Conservation (phyloP, 2,888 invertebrate species). For the Zygothrica quintamaculata region DNA sequence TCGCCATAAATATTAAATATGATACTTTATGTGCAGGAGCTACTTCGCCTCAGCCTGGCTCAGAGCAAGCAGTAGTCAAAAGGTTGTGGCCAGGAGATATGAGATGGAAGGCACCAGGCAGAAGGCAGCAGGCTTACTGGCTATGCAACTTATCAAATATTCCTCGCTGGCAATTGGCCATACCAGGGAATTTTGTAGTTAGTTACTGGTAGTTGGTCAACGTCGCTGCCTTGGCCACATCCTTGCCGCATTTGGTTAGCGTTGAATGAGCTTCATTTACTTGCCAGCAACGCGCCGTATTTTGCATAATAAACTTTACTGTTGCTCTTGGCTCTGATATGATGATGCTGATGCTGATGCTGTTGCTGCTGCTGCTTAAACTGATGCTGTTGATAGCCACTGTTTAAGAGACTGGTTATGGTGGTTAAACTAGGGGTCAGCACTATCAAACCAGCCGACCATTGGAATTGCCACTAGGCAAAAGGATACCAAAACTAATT, state of each 20-base stretch:
- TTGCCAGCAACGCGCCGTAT: conserved; percentile 66
- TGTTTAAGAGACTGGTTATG: not conserved
- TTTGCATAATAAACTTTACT: conserved; percentile 80
- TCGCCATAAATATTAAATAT: conserved; percentile 82
- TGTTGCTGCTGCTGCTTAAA: too few relatives aligned
- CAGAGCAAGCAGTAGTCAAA: too few relatives aligned
- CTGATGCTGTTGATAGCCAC: not conserved
- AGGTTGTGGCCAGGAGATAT: too few relatives aligned
- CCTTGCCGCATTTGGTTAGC: conserved; percentile 67
- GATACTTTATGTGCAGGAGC: conserved; percentile 72
- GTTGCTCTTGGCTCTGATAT: conserved; percentile 33
- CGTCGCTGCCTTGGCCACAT: conserved; percentile 74
- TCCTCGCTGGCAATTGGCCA: conserved; percentile 78
- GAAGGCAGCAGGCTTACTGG: conserved; percentile 26
- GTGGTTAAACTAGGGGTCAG: not conserved
- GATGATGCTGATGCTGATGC: conserved; percentile 27
- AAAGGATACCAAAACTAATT: conserved; percentile 75
- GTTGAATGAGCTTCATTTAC: conserved; percentile 81
- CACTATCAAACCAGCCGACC: conserved; percentile 6
- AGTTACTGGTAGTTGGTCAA: conserved; percentile 42
- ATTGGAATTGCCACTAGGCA: conserved; percentile 46
- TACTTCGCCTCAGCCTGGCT: conserved; percentile 37
- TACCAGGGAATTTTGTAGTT: conserved; percentile 43
- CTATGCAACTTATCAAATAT: conserved; percentile 77
- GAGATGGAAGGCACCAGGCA: not conserved